A percentile compares a stretch with the other conserved stretches of the same genome.
Conservation (phyloP, 2,113 vertebrate genomes). For the Panurus biarmicus region DNA sequence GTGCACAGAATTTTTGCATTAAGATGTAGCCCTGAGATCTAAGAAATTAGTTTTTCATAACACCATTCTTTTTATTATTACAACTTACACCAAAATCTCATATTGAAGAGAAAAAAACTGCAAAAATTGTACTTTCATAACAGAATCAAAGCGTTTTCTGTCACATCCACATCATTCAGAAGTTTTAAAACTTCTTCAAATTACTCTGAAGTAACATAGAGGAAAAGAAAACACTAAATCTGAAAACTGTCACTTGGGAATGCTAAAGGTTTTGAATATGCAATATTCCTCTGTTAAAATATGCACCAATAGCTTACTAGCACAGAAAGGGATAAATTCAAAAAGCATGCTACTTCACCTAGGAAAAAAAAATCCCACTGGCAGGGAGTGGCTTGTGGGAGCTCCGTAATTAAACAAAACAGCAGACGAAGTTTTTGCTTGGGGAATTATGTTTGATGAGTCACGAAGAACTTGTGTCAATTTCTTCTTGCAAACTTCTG, state of each 20-base stretch:
- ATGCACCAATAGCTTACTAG: background rate
- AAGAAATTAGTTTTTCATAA: background rate
- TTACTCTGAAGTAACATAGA: background rate
- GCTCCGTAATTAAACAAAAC: background rate
- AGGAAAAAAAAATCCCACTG: background rate
- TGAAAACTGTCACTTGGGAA: background rate
- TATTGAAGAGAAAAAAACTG: background rate
- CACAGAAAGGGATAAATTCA: background rate
- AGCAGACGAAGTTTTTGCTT: background rate
- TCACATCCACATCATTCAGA: background rate
- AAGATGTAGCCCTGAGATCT: background rate
- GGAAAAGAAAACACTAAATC: background rate
- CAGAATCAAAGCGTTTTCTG: background rate
- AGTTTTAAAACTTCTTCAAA: background rate
- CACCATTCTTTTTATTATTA: background rate
- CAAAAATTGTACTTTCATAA: background rate
- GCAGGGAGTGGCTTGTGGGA: rapidly evolving
- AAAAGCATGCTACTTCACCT: background rate
- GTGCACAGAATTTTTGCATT: background rate
- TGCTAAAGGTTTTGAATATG: background rate
- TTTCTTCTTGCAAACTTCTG: background rate
- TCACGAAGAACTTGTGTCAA: background rate
- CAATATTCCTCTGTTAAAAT: background rate
- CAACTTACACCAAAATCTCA: background rate
- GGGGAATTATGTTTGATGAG: rapidly evolving